These are phyloP conservation scores for Amblyjoppa fuscipennis DNA, from an alignment of 2,888 invertebrate genomes.

Conservation along the genomic window DNA sequence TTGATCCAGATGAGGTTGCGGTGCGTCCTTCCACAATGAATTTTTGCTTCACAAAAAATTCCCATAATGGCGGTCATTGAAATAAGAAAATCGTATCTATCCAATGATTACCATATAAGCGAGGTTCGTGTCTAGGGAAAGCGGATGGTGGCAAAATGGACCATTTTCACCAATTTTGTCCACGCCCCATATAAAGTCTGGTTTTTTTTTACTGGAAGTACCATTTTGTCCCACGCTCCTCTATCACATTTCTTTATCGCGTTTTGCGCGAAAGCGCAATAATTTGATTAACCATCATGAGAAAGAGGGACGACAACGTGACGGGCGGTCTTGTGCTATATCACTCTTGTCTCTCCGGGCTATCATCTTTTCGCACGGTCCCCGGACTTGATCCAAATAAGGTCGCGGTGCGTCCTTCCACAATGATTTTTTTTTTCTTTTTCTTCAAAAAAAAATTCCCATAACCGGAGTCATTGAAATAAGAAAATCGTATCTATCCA, in stretches of 20 bases:
- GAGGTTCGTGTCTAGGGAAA: no score
- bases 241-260: slow-evolving; percentile 45
- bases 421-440: neutral
- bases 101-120: no score
- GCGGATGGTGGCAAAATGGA: no score
- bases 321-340: slow-evolving; percentile 14
- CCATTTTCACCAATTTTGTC: no score
- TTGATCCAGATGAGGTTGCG: no score
- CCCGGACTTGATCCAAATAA: no score
- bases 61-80: slow-evolving; percentile 14
- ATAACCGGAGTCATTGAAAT: no score
- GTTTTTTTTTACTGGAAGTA: neutral
- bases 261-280: slow-evolving; percentile 51
- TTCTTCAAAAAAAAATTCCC: neutral
- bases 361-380: no score
- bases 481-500: no score
- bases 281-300: slow-evolving; percentile 54
- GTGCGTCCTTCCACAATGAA: neutral
- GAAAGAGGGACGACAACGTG: slow-evolving; percentile 2
- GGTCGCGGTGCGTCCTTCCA: no score
- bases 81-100: slow-evolving; percentile 25
- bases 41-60: neutral
- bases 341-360: slow-evolving; percentile 31
- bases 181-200: neutral
- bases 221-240: neutral